Evolutionary conservation across 2,797 vertebrate genomes (phyloP).

Genomic region (Sylvia borin): DNA sequence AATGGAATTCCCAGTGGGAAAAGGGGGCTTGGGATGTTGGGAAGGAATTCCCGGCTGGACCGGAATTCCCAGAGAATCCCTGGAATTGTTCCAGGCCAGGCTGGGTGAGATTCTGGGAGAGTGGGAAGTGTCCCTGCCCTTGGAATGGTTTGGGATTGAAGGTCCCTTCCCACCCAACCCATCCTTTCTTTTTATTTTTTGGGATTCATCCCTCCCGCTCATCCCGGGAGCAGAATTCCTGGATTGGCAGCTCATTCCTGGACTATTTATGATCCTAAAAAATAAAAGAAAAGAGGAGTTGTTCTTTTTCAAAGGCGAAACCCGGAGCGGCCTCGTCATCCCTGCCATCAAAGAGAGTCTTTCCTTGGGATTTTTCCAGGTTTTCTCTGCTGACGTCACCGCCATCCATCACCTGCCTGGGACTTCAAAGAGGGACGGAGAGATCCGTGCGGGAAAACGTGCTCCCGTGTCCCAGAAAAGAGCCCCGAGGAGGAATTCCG

Average conservation of each 20-base stretch:
- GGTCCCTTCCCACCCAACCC: background rate
- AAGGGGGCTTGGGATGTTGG: no score
- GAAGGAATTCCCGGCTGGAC: no score
- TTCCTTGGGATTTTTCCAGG: background rate
- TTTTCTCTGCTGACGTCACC: background rate
- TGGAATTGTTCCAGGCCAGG: background rate
- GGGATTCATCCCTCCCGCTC: background rate
- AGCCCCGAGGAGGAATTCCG: no score
- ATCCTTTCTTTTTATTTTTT: background rate
- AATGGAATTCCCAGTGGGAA: no score
- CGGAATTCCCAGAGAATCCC: background rate
- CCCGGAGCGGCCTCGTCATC: fast-evolving
- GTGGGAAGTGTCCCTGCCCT: background rate
- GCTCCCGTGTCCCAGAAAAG: background rate
- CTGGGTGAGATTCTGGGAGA: no score
- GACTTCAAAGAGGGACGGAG: background rate
- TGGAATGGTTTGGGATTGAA: background rate
- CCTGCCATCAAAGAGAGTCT: background rate
- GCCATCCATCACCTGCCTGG: background rate
- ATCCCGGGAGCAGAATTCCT: background rate
- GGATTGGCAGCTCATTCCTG: background rate
- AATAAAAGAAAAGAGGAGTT: background rate
- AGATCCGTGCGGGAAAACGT: background rate
- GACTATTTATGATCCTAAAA: background rate
- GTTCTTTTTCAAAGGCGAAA: background rate